Percentiles rank a stretch among this genome's conserved stretches.
These are phyloP conservation scores for Drosophila repleta DNA, from an alignment of 1,140 invertebrate genomes.

Conservation along the genomic window DNA sequence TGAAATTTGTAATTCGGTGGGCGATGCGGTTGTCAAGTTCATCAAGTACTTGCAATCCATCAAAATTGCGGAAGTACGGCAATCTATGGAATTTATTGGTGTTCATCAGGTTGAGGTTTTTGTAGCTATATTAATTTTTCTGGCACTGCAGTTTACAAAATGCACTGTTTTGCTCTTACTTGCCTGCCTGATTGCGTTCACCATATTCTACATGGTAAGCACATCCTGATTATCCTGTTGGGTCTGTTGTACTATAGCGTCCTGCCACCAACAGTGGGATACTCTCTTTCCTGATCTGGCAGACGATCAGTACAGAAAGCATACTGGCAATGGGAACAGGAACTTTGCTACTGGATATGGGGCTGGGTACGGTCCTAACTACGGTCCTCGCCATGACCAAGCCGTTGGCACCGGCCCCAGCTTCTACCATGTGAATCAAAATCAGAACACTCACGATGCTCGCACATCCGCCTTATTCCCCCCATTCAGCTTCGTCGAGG, in stretches of 20 bases:
- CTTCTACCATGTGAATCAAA: not conserved
- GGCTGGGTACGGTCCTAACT: conserved; percentile 8
- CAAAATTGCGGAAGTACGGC: conserved; percentile 49
- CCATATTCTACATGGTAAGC: conserved; percentile 66
- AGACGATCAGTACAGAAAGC: not conserved
- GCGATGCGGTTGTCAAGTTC: conserved; percentile 7
- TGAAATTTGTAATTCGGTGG: not conserved
- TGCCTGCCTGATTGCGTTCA: conserved; percentile 47
- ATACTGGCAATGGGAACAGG: not conserved
- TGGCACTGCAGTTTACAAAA: conserved; percentile 64
- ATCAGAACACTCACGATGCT: not conserved
- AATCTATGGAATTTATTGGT: conserved; percentile 52
- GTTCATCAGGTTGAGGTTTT: conserved; percentile 50
- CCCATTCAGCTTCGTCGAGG: conserved; percentile 17
- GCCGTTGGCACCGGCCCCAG: not conserved
- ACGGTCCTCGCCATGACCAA: not conserved
- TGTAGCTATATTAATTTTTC: conserved; percentile 44
- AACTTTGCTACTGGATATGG: no score
- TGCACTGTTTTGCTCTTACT: conserved; percentile 52
- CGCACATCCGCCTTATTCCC: conserved; percentile 39
- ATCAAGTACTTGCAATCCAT: conserved; percentile 35
- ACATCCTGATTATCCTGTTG: no score
- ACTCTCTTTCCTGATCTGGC: conserved; percentile 18
- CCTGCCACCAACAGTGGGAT: conserved; percentile 13
- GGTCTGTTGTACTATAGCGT: no score